Evolutionary conservation across 2,888 invertebrate species (phyloP).

Genomic region (Dicyrtoma fusca): DNA sequence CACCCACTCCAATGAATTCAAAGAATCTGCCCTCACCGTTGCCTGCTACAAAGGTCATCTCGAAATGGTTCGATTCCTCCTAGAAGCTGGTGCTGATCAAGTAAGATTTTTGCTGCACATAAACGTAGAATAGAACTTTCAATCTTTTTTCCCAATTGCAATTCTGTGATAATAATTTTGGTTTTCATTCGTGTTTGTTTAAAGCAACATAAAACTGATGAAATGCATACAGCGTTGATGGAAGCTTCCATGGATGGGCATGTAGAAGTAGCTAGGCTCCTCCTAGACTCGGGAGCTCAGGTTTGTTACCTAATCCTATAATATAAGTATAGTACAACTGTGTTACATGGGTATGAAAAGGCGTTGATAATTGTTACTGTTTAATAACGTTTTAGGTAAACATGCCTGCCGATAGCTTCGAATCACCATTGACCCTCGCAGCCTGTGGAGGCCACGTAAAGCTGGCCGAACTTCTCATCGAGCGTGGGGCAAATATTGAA

Average conservation of each 20-base stretch:
- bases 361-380: no score
- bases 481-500: slow-evolving; percentile 97
- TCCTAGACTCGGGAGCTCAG: slow-evolving; percentile 96
- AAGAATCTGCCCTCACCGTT: slow-evolving; percentile 93
- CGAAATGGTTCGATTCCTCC: slow-evolving; percentile 93
- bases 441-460: slow-evolving; percentile 99
- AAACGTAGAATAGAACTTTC: neutral
- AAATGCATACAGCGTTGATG: slow-evolving; percentile 99
- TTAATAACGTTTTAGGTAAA: slow-evolving; percentile 68
- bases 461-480: slow-evolving; percentile 90
- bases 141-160: neutral
- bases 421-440: slow-evolving; percentile 96
- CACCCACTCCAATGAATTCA: slow-evolving; percentile 98
- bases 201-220: slow-evolving; percentile 97
- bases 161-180: no score
- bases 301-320: slow-evolving; percentile 58
- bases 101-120: slow-evolving; percentile 56
- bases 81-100: slow-evolving; percentile 92
- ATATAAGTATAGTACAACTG: neutral
- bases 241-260: slow-evolving; percentile 99
- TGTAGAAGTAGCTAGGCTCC: slow-evolving; percentile 91
- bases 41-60: slow-evolving; percentile 97
- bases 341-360: neutral
- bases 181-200: slow-evolving; percentile 41
- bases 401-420: slow-evolving; percentile 99